A percentile compares a stretch with the other conserved stretches of the same genome.
phyloP scores from a whole-genome alignment of 2,888 invertebrate genomes.

The Sarcophaga subvicina region DNA sequence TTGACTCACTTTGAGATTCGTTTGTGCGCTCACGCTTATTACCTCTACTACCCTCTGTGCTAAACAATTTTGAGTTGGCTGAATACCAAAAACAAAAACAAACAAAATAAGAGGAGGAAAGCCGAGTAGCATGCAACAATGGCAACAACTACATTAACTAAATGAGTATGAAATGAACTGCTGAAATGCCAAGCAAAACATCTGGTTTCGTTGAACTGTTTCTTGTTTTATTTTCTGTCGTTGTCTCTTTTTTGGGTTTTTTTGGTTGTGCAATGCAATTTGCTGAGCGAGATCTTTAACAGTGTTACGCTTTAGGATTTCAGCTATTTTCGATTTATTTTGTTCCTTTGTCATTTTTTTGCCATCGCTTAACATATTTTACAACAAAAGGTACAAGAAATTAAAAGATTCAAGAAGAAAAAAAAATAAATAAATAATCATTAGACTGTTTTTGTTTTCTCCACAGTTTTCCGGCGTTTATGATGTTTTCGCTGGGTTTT shows the following conservation, averaged over 20 bases:
- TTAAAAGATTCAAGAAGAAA: constrained; percentile 15
- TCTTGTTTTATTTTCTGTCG: background rate
- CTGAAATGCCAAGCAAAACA: constrained; percentile 27
- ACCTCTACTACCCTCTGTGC: background rate
- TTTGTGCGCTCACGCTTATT: background rate
- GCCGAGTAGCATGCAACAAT: background rate
- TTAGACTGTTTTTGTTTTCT: constrained; percentile 23
- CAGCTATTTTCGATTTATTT: constrained; percentile 17
- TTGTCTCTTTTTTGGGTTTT: background rate
- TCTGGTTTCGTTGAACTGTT: constrained; percentile 37
- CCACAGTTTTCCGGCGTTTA: background rate
- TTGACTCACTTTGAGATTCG: background rate
- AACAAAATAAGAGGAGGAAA: background rate
- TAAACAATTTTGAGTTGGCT: constrained; percentile 25
- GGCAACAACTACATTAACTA: background rate
- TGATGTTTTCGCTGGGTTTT: constrained; percentile 17
- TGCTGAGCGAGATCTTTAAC: constrained; percentile 42
- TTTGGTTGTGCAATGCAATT: constrained; percentile 37
- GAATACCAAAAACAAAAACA: constrained; percentile 48
- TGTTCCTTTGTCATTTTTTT: constrained; percentile 8
- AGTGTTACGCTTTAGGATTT: constrained; percentile 64
- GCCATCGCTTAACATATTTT: background rate
- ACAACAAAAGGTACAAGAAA: constrained; percentile 33
- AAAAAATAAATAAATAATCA: constrained; percentile 19
- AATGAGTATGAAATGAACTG: background rate